Evolutionary conservation across 2,888 invertebrate species (phyloP), one percentile per base, ranked within the genome.

Genomic region (Watsonalla binaria): DNA sequence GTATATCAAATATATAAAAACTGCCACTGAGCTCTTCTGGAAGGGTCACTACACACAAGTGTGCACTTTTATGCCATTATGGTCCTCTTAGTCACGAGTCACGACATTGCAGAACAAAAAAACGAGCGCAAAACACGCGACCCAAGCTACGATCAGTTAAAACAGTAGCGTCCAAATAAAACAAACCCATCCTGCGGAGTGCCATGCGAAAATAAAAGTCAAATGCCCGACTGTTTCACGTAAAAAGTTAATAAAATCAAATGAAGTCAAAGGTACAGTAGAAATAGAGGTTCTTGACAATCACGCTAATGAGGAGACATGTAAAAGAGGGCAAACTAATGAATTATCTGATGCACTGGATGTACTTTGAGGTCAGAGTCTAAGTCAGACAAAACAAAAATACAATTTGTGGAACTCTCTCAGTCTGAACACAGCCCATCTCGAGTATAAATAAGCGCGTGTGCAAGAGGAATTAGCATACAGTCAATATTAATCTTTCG

Each of bases 91-190:
- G 24, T 24, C 24, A 24, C 11, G 70, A 83, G 80, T 82, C 82
- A 83, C 83, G 80, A 83, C 73, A 74, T 61, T 59, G 68, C 65
- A 59, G 63, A 63, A 65, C 80, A 77, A 71, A 78, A 80, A 82
- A 80, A 72, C 72, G 24, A 60, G 60, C 59, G 64, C 68, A 70
- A 66, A 73, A 80, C 77, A 78, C 79, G 76, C 80, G 69, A 81
- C 71, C 72, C 74, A 70, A 76, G 79, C 79, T 75, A 72, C 77
- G 75, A 82, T 81, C 84, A 79, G 82, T 82, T 83, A 79, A 80
- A 84, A 76, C 76, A 63, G 80, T 78, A 78, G 78, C 75, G 70
- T 73, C 74, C 67, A 61, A 72, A 82, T 83, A 86, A 82, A 71
- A 81, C 24, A 78, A 80, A 64, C 62, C 58, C 51, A 63, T 58